Percentiles rank a stretch among this genome's conserved stretches.
phyloP scores from a whole-genome alignment of 2,888 invertebrate species.

The Heliconius aoede region DNA sequence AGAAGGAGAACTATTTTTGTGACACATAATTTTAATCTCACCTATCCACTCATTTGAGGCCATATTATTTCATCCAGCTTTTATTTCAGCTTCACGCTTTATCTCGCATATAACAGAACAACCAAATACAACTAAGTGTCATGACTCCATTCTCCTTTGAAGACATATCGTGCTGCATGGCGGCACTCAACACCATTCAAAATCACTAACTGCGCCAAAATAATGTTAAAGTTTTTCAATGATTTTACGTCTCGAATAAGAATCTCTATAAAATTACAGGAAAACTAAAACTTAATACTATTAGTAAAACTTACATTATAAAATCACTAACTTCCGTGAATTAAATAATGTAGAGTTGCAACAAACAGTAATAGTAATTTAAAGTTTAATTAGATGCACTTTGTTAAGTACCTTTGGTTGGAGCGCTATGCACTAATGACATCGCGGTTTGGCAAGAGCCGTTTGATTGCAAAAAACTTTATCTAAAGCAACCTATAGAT shows the following conservation, averaged over 20 bases:
- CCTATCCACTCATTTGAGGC: no score
- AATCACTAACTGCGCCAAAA: no score
- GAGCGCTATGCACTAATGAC: conserved; percentile 19
- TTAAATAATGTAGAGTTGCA: neutral
- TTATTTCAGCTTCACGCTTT: neutral
- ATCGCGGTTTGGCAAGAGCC: conserved; percentile 8
- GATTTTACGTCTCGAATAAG: no score
- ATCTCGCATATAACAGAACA: neutral
- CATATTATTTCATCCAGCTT: neutral
- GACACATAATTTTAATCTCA: no score
- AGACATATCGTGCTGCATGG: no score
- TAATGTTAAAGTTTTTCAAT: no score
- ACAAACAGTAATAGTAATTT: conserved; percentile 5
- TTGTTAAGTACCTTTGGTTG: conserved; percentile 9
- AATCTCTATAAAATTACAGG: no score
- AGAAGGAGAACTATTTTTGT: neutral
- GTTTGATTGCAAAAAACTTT: neutral
- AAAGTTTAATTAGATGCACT: conserved; percentile 24
- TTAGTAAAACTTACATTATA: neutral
- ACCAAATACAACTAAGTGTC: neutral
- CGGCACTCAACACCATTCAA: no score
- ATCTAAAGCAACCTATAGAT: neutral
- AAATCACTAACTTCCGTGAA: neutral
- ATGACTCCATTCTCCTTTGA: neutral
- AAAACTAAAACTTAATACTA: no score